phyloP scores from a whole-genome alignment of 2,113 vertebrate genomes.

The Chinchilla lanigera region DNA sequence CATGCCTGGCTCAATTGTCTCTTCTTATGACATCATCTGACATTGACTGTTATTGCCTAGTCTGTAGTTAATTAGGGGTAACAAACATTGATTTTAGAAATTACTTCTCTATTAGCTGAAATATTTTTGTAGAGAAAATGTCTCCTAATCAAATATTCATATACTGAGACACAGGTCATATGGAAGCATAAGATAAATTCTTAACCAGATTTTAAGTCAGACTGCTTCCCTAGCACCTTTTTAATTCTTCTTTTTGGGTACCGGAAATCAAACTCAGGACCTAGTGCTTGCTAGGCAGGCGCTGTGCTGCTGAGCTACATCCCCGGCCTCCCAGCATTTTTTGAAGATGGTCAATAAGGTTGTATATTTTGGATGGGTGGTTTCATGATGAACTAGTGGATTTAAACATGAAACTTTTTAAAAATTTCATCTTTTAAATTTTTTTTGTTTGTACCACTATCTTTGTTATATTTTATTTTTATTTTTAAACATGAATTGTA shows the following conservation, averaged over 20 bases:
- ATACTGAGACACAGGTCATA: not conserved
- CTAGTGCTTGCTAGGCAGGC: too few species aligned
- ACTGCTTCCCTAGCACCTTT: not conserved
- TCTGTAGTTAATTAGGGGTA: not conserved
- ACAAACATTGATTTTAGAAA: not conserved
- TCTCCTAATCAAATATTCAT: not conserved
- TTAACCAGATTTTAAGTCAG: not conserved
- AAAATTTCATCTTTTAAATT: not conserved
- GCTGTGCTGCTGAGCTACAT: too few species aligned
- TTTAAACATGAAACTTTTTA: not conserved
- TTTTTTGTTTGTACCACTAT: not conserved
- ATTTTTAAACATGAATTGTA: not conserved
- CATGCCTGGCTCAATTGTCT: not conserved
- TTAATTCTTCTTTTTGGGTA: not conserved
- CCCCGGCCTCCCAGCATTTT: not conserved
- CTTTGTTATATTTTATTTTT: not conserved
- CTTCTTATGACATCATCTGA: not conserved
- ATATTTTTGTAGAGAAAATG: not conserved
- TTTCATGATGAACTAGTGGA: not conserved
- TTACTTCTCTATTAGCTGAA: constrained; percentile 26
- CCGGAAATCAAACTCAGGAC: too few species aligned
- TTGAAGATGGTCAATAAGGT: not conserved
- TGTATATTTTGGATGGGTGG: not conserved
- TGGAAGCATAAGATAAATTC: not conserved
- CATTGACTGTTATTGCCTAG: not conserved